phyloP scores from a whole-genome alignment of 2,797 vertebrate species.

The Clamator glandarius region DNA sequence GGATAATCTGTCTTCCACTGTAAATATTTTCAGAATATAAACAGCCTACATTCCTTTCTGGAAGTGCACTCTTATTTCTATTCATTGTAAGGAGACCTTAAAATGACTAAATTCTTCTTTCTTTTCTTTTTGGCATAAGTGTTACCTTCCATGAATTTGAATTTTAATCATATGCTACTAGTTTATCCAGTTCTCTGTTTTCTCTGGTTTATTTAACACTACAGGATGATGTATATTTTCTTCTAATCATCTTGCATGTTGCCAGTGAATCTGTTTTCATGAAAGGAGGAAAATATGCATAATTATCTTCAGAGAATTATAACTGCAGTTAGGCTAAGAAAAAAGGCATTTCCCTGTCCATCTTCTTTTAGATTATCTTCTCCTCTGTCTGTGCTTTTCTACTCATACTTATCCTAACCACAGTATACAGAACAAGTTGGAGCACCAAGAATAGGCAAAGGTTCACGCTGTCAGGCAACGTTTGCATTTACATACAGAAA shows the following conservation, averaged over 20 bases:
- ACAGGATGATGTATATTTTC: too few relatives aligned
- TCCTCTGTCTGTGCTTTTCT: not conserved
- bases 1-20: not conserved
- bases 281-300: not conserved
- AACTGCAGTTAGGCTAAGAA: not conserved
- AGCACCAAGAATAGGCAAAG: not conserved
- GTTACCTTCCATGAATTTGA: not conserved
- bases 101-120: not conserved
- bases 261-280: not conserved
- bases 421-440: not conserved
- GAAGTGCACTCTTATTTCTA: not conserved
- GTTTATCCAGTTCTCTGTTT: not conserved
- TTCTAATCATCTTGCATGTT: not conserved
- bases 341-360: not conserved
- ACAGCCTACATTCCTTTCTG: not conserved
- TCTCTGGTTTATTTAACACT: not conserved
- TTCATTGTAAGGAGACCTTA: not conserved
- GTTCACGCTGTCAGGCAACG: not conserved
- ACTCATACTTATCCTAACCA: not conserved
- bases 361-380: not conserved
- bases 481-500: not conserved
- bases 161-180: not conserved
- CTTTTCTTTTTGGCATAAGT: not conserved
- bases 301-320: not conserved
- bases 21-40: not conserved